Evolutionary conservation across 2,888 invertebrate genomes (phyloP).

Genomic region (Erebia aethiops): DNA sequence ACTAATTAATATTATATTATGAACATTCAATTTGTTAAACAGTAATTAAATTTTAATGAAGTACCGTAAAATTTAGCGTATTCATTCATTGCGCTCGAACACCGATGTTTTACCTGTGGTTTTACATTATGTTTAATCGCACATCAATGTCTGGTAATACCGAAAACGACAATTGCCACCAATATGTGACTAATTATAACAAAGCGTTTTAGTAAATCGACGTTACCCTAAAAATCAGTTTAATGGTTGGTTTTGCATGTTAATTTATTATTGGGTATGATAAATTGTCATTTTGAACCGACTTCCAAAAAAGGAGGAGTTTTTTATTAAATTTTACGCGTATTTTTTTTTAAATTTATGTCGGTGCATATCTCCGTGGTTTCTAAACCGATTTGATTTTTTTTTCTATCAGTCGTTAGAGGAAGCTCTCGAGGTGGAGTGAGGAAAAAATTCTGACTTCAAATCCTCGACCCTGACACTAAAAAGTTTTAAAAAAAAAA

Average conservation of each 20-base stretch:
- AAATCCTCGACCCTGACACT: too few relatives aligned
- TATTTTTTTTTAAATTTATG: too few relatives aligned
- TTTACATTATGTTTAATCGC: constrained; percentile 3
- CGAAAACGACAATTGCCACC: constrained; percentile 1
- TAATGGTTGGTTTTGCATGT: constrained; percentile 5
- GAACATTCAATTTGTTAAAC: neutral
- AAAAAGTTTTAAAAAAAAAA: too few relatives aligned
- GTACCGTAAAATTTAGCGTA: neutral
- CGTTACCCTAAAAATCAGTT: constrained; percentile 6
- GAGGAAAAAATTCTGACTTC: too few relatives aligned
- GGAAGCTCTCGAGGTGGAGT: too few relatives aligned
- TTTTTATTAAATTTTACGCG: too few relatives aligned
- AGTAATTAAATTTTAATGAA: neutral
- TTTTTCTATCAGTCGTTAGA: too few relatives aligned
- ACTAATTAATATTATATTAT: too few relatives aligned
- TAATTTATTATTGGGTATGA: constrained; percentile 6
- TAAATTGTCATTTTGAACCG: neutral
- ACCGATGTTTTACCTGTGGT: neutral
- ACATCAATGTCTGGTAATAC: neutral
- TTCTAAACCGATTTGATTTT: too few relatives aligned
- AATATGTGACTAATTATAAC: constrained; percentile 7
- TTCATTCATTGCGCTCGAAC: neutral
- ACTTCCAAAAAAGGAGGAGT: too few relatives aligned
- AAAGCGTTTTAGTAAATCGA: constrained; percentile 12
- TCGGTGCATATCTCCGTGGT: too few relatives aligned